These are phyloP conservation scores for Pseudococcus longispinus DNA, from an alignment of 2,888 invertebrate species.

Conservation along the genomic window DNA sequence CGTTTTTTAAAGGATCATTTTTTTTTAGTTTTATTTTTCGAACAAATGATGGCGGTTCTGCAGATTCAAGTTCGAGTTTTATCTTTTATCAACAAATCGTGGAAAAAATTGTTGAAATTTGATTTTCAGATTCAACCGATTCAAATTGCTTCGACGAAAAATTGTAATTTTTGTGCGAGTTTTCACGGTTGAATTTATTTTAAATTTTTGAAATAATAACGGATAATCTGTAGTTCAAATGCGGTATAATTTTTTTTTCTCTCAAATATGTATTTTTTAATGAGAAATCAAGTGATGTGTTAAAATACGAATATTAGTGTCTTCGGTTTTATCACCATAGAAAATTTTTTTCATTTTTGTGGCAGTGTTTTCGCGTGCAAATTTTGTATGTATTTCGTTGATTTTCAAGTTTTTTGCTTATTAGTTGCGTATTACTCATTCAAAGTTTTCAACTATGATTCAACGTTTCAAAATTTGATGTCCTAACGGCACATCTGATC, in stretches of 20 bases:
- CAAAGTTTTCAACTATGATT: neutral
- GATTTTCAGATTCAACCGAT: conserved; percentile 22
- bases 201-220: neutral
- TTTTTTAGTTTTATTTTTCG: neutral
- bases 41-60: neutral
- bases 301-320: neutral
- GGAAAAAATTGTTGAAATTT: conserved; percentile 26
- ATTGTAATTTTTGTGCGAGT: conserved; percentile 2
- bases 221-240: neutral
- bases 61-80: neutral
- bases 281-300: neutral
- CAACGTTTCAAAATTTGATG: neutral
- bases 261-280: neutral
- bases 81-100: conserved; percentile 34
- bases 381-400: neutral
- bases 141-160: neutral
- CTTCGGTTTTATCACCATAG: neutral
- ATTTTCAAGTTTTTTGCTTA: neutral
- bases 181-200: conserved; percentile 8
- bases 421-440: neutral
- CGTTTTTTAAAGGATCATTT: neutral
- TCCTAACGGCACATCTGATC: conserved; percentile 1
- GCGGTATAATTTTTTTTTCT: neutral
- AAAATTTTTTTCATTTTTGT: neutral
- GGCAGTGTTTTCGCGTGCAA: neutral